Conservation (phyloP, 2,797 vertebrate genomes). For the Anas capensis region DNA sequence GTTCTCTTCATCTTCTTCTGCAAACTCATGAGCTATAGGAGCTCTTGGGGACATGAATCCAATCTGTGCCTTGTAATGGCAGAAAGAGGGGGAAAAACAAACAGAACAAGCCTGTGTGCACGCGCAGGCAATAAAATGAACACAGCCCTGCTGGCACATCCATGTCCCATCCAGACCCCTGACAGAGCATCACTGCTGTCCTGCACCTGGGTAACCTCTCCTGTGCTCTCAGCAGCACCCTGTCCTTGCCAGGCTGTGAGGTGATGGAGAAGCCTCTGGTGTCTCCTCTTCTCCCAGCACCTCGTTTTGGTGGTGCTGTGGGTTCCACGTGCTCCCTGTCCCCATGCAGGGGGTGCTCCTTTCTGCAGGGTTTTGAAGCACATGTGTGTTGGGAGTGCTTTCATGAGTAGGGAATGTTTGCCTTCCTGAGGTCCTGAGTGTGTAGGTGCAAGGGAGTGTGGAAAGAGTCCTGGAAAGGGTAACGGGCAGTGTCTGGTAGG, state of each 20-base stretch:
- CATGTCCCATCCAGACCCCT: not conserved
- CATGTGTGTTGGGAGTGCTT: not conserved
- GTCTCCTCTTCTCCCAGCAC: not conserved
- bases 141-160: not conserved
- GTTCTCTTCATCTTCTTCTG: conserved; percentile 33
- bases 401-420: not conserved
- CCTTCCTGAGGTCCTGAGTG: not conserved
- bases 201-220: not conserved
- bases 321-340: not conserved
- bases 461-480: not conserved
- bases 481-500: not conserved
- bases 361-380: conserved; percentile 38
- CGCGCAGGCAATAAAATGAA: not conserved
- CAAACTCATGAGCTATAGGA: not conserved
- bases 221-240: not conserved
- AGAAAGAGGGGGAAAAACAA: not conserved
- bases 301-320: not conserved
- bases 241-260: not conserved
- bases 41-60: not conserved
- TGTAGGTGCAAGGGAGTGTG: not conserved
- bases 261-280: not conserved
- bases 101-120: not conserved
- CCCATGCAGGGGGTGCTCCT: conserved; percentile 27
- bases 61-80: not conserved
- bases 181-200: rapidly evolving